phyloP scores from a whole-genome alignment of 2,797 vertebrate genomes.

The Phyllotis vaccarum region DNA sequence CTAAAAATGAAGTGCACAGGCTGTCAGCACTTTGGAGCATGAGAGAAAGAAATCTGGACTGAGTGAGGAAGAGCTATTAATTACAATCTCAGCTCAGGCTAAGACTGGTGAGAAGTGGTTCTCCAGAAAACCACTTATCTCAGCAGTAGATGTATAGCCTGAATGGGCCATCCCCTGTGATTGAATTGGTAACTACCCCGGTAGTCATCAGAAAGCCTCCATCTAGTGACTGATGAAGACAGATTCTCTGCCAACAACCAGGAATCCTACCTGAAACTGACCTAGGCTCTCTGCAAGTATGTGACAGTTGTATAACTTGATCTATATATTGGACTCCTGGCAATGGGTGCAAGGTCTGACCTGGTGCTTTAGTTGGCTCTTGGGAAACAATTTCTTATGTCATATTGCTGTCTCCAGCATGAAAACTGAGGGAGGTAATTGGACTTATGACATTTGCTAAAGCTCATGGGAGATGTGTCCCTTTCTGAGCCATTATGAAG shows the following conservation, averaged over 20 bases:
- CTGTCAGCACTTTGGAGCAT: not conserved
- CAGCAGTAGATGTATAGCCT: not conserved
- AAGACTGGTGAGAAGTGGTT: slow-evolving; percentile 31
- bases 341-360: not conserved
- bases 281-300: not conserved
- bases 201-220: not conserved
- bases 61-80: slow-evolving; percentile 69
- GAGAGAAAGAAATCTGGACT: slow-evolving; percentile 58
- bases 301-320: not conserved
- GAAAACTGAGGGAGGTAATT: not conserved
- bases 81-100: slow-evolving; percentile 32
- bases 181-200: not conserved
- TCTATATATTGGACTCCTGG: not conserved
- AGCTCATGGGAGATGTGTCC: not conserved
- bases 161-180: not conserved
- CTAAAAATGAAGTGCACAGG: slow-evolving; percentile 27
- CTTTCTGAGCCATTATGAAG: not conserved
- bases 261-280: not conserved
- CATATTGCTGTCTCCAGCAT: not conserved
- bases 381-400: not conserved
- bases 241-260: not conserved
- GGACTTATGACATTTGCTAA: not conserved
- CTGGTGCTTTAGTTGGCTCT: not conserved
- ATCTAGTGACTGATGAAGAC: not conserved
- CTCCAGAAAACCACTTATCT: slow-evolving; percentile 26